These are phyloP conservation scores for Cyclargus thomasi DNA, from an alignment of 1,140 invertebrate species.

Conservation along the genomic window DNA sequence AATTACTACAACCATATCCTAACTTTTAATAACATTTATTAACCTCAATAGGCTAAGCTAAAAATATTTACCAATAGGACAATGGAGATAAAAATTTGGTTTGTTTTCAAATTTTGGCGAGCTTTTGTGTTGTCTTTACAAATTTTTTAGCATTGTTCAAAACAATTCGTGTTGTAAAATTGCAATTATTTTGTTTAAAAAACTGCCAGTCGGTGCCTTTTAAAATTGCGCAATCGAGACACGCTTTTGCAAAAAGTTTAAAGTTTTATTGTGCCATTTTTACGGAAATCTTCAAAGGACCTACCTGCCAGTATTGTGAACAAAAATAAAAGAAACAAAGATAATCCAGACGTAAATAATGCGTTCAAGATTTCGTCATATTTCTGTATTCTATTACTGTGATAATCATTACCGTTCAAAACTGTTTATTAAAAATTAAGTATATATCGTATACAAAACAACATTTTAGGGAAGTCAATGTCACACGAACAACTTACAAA, in stretches of 20 bases:
- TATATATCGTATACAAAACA: no score
- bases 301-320: background rate
- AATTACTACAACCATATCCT: constrained; percentile 27
- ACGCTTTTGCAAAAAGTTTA: background rate
- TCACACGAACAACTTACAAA: background rate
- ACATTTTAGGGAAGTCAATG: no score
- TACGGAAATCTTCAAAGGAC: background rate
- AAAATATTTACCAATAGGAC: background rate
- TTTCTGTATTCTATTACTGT: no score
- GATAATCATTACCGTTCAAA: no score
- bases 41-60: background rate
- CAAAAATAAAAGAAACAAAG: background rate
- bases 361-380: background rate
- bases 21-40: background rate
- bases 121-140: background rate
- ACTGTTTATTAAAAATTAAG: no score
- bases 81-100: background rate
- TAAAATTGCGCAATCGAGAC: background rate
- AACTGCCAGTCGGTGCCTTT: background rate
- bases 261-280: background rate
- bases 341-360: background rate
- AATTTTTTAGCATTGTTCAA: background rate
- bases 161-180: background rate
- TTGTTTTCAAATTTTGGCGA: background rate
- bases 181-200: background rate